Base-by-base conservation (phyloP, 2,113 vertebrate genomes). In the Octodon degus region DNA sequence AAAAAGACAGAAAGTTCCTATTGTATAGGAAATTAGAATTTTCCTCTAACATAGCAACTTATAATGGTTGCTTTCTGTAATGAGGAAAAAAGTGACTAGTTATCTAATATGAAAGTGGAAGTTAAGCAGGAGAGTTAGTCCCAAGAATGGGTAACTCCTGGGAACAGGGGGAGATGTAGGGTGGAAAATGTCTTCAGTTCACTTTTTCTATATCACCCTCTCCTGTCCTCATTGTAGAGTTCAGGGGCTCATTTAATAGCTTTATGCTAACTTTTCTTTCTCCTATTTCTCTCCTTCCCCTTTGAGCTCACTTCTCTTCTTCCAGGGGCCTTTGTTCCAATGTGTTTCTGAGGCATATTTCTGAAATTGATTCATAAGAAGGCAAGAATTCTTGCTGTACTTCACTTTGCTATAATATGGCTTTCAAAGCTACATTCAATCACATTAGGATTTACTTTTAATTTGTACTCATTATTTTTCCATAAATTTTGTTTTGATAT, bases 171-270 rank as follows among this genome's bases (percentile, higher is more conserved):
- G 17, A 60, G 72, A n/a, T 6, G 58, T 27, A 13, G 19, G 24
- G 7, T 27, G 58, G 24, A 43, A 53, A n/a, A 5, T 74, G 19
- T 40, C 37, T 1, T 11, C 2, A 34, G 9, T 11, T 55, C 17
- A 19, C 55, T 14, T 53, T 34, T 83, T 32, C 70, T 8, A 5
- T 11, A 3, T 0, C 20, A 20, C 16, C 8, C 1, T 12, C 9
- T 20, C 47, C 10, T 13, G 7, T 12, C 32, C 34, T 27, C 40
- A 20, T 2, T n/a, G 37, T 62, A 74, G 16, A 62, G 14, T 37
- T 72, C 53, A 7, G 12, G 11, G 12, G 53, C 50, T 82, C 30
- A 22, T 5, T 24, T 50, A 34, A 8, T 53, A 22, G 25, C 32
- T 37, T 32, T 40, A 22, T 43, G 40, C 37, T 76, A 40, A 43